Conservation (phyloP, 1,140 invertebrate species). For the Sitobion miscanthi region DNA sequence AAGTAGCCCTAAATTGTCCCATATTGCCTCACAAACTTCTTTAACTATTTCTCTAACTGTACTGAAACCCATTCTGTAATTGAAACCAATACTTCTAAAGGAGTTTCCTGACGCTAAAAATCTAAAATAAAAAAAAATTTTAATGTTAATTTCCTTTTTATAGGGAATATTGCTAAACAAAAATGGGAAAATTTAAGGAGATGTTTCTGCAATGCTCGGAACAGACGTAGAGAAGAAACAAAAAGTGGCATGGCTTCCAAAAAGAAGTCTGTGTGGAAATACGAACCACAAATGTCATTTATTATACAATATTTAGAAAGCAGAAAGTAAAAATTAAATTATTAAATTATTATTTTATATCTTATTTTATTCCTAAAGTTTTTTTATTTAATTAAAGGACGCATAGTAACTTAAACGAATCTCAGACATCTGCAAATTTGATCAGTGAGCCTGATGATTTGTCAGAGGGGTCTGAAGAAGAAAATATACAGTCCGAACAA, state of each 20-base stretch:
- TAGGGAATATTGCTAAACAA: constrained; percentile 52
- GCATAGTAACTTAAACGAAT: too few relatives aligned
- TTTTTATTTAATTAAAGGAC: too few relatives aligned
- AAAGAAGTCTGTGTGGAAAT: constrained; percentile 39
- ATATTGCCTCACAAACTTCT: too few relatives aligned
- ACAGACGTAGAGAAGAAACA: constrained; percentile 39
- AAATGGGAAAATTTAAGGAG: constrained; percentile 54
- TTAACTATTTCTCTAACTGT: constrained; percentile 58
- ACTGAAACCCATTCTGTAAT: constrained; percentile 58
- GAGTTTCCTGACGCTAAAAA: constrained; percentile 37
- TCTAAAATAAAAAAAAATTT: constrained; percentile 46
- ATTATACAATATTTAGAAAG: not conserved
- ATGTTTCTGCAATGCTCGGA: constrained; percentile 49
- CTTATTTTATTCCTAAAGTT: too few relatives aligned
- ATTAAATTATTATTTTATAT: too few relatives aligned
- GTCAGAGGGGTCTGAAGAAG: too few relatives aligned
- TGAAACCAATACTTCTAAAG: constrained; percentile 57
- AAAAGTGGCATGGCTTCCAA: constrained; percentile 39
- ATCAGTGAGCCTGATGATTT: too few relatives aligned
- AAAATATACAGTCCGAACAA: too few relatives aligned
- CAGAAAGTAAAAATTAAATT: too few relatives aligned
- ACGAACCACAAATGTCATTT: constrained; percentile 48
- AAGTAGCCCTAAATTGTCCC: too few relatives aligned
- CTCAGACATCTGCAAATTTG: too few relatives aligned
- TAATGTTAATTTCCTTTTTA: constrained; percentile 51